These are phyloP conservation scores for Buathra laborator DNA, from an alignment of 2,888 invertebrate genomes.

Conservation along the genomic window DNA sequence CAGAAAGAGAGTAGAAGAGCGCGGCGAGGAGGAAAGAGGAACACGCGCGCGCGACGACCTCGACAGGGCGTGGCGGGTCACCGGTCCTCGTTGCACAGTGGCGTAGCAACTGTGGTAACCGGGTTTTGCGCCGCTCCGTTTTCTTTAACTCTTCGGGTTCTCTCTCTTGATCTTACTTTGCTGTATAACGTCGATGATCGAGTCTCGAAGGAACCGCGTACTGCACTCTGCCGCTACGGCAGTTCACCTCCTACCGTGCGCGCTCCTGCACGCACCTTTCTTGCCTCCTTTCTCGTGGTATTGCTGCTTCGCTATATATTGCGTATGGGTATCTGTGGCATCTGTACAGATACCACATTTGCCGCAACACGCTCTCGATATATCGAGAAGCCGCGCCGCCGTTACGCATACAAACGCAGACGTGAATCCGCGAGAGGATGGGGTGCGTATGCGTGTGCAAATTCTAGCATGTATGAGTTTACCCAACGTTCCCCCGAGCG, in stretches of 20 bases:
- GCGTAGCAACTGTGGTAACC: conserved; percentile 67
- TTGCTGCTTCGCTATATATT: neutral
- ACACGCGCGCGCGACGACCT: conserved; percentile 81
- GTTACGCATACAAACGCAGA: neutral
- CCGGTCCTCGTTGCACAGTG: conserved; percentile 77
- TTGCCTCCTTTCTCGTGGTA: conserved; percentile 32
- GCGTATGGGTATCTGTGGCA: neutral
- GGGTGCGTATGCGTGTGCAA: neutral
- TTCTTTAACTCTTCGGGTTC: neutral
- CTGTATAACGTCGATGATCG: conserved; percentile 42
- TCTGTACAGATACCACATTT: neutral
- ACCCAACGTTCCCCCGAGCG: conserved; percentile 8
- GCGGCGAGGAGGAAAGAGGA: conserved; percentile 43
- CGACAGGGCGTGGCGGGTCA: conserved; percentile 84
- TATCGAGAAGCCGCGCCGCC: conserved; percentile 16
- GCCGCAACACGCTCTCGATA: conserved; percentile 48
- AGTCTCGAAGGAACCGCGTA: conserved; percentile 41
- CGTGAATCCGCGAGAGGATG: neutral
- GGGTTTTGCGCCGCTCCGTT: conserved; percentile 34
- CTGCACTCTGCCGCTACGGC: conserved; percentile 18
- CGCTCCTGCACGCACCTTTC: conserved; percentile 57
- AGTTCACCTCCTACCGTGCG: conserved; percentile 57
- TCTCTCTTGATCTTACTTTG: conserved; percentile 3
- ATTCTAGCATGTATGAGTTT: conserved; percentile 1
- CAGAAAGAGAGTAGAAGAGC: conserved; percentile 52